phyloP scores from a whole-genome alignment of 2,888 invertebrate species.

The Hypsopygia costalis region DNA sequence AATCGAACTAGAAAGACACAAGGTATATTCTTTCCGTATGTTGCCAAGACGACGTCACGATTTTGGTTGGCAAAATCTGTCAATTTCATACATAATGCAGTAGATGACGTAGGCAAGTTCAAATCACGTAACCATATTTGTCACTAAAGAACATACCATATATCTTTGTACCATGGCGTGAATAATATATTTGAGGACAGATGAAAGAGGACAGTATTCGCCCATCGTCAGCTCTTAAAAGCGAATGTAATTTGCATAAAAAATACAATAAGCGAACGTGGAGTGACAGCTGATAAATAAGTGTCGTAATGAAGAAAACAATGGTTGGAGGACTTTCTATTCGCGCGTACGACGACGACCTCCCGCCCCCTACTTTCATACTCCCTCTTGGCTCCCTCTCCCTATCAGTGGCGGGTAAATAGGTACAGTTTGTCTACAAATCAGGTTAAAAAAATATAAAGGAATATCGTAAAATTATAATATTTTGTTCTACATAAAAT shows the following conservation, averaged over 20 bases:
- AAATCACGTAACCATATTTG: too few species aligned
- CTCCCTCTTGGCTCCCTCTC: slow-evolving; percentile 21
- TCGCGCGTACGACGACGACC: slow-evolving; percentile 45
- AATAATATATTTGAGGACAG: not conserved
- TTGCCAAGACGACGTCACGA: too few species aligned
- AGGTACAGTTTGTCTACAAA: slow-evolving; percentile 16
- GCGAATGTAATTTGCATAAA: slow-evolving; percentile 51
- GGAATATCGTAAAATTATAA: too few species aligned
- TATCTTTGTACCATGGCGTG: too few species aligned
- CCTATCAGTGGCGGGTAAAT: slow-evolving; percentile 22
- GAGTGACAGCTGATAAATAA: slow-evolving; percentile 64
- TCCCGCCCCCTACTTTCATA: slow-evolving; percentile 29
- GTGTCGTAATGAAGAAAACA: slow-evolving; percentile 73
- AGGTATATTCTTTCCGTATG: too few species aligned
- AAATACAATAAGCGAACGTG: slow-evolving; percentile 53
- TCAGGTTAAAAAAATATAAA: not conserved
- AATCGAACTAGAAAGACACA: too few species aligned
- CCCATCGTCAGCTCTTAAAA: slow-evolving; percentile 10
- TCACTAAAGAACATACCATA: too few species aligned
- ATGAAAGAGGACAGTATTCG: not conserved
- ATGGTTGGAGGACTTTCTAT: slow-evolving; percentile 68
- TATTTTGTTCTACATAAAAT: too few species aligned
- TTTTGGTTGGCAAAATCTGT: too few species aligned
- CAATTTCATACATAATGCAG: too few species aligned
- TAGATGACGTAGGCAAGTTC: too few species aligned